Evolutionary conservation across 1,140 invertebrate species (phyloP), one percentile per base, ranked within the genome.

Genomic region (Acromyrmex echinatior): DNA sequence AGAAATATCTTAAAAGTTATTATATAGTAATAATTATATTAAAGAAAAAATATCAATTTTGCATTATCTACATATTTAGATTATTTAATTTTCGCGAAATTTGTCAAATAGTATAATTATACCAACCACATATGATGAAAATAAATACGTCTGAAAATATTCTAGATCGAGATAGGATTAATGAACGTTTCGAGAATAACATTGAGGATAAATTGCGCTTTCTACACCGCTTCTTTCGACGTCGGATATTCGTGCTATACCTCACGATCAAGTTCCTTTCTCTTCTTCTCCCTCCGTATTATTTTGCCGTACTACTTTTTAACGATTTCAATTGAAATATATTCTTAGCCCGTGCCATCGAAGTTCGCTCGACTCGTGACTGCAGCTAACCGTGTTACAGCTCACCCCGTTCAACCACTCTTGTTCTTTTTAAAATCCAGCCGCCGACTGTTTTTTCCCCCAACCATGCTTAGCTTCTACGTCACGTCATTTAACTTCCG

Each of bases 401-500:
- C 82, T 76, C 66, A 58, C 31, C 66, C 74, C 10, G 62, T 60
- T 77, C 62, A 70, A 35, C 56, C 12, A 56, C 68, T 74, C 35
- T 68, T 68, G 62, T 70, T 79, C 65, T 66, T 81, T 90, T 89
- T 82, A 89, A 89, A 90, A 88, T 89, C 70, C 65, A 62, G 66
- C 31, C 21, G 56, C 18, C 5, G 45, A 78, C 21, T 45, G 80
- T 87, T 88, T 86, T 77, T 87, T 87, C n/a, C 10, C 45, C 31
- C 53, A 49, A 60, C 28, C 79, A 21, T 74, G 88, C 71, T 90
- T 90, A 49, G 49, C 79, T 90, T 90, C 78, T 85, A 77, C 88
- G 86, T 90, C 87, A 91, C 90, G 90, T 91, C 90, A 91, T 73
- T 91, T 89, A 91, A 91, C 91, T 91, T 91, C 90, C 88, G 90